Evolutionary conservation across 2,113 vertebrate genomes (phyloP), one percentile per base, ranked within the genome.

Genomic region (Amphilophus citrinellus): DNA sequence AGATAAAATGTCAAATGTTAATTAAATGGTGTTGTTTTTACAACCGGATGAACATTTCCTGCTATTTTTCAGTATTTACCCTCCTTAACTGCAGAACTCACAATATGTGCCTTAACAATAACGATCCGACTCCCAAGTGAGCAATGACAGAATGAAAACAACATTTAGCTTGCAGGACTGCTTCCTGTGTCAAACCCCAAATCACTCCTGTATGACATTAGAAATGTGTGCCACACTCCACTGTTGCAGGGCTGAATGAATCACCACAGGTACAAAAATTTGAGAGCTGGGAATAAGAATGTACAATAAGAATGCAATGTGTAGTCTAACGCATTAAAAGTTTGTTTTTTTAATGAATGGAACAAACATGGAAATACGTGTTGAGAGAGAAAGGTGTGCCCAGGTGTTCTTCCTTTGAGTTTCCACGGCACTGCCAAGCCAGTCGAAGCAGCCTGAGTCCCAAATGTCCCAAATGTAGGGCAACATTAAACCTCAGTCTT

Each of bases 391-490:
- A 84, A 63, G 24, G 24, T 76, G 62, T 75, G 61, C 17, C 39
- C n/a, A 84, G 81, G 79, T 80, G 76, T 82, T 88, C 75, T 89
- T 90, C 62, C 86, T 88, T 75, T 86, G 22, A 60, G 53, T 53
- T 27, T 32, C 39, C 3, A 11, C 71, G 62, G 59, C 77, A 76
- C 68, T 71, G 87, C 88, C 76, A 87, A 86, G 60, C 44, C 59
- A 47, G 63, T 17, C 30, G 5, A 30, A 32, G 57, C 37, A 27
- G 84, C 87, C 71, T 80, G 68, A 57, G 80, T 76, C 76, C 42
- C 53, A 75, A 90, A 89, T 84, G 83, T 63, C 76, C 42, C 53
- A 75, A 90, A 89, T 84, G 83, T 63, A 79, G 84, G 86, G 66
- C 76, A 82, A 61, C 39, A 77, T 87, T 77, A 87, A 61, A 83